Evolutionary conservation across 2,113 vertebrate species (phyloP).

Genomic region (Bufo gargarizans): DNA sequence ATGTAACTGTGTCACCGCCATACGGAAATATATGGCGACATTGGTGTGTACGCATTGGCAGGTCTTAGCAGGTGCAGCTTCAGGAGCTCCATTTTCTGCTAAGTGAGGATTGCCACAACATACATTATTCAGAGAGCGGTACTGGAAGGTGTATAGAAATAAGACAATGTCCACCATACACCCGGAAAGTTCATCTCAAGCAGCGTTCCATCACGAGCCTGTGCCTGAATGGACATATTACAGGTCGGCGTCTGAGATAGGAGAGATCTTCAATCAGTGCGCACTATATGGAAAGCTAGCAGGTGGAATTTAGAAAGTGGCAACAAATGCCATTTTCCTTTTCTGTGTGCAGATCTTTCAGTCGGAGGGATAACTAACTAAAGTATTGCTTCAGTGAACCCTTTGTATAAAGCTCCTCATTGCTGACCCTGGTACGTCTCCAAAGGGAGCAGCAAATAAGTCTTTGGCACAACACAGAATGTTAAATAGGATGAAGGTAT

Average conservation of each 20-base stretch:
- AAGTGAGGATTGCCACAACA: background rate
- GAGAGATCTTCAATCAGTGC: constrained; percentile 45
- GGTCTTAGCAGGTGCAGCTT: background rate
- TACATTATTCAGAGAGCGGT: constrained; percentile 18
- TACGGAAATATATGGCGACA: too few relatives aligned
- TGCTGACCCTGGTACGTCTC: constrained; percentile 52
- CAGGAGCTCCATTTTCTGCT: background rate
- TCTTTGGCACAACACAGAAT: constrained; percentile 58
- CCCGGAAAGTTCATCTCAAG: constrained; percentile 1
- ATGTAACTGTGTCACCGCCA: too few relatives aligned
- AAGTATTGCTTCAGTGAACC: constrained; percentile 54
- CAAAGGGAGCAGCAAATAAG: constrained; percentile 51
- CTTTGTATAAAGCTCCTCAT: constrained; percentile 57
- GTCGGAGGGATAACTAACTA: constrained; percentile 53
- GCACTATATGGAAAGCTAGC: constrained; percentile 39
- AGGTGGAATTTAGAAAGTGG: constrained; percentile 55
- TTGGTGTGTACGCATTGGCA: too few relatives aligned
- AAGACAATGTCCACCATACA: background rate
- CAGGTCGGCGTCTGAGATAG: background rate
- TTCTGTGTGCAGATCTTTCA: constrained; percentile 43
- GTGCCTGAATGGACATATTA: constrained; percentile 9
- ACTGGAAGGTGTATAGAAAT: constrained; percentile 2
- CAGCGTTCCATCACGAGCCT: background rate
- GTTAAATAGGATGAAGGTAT: constrained; percentile 54
- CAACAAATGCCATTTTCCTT: constrained; percentile 52